A percentile compares a stretch with the other conserved stretches of the same genome.
phyloP scores from a whole-genome alignment of 1,140 invertebrate species.

The Metaphire vulgaris region DNA sequence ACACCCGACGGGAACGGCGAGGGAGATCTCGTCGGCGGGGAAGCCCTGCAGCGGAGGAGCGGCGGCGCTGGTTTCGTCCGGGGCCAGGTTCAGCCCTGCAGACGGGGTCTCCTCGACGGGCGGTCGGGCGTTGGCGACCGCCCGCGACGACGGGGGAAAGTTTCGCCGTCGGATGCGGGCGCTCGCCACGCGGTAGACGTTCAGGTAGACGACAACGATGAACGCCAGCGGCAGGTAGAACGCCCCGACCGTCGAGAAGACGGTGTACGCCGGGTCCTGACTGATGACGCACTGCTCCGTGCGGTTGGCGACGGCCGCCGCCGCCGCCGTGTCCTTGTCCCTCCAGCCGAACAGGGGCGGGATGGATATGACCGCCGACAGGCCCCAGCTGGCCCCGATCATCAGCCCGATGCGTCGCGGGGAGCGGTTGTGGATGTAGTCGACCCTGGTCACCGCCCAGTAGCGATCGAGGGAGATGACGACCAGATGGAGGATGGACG shows the following conservation, averaged over 20 bases:
- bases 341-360: conserved; percentile 66
- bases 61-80: too few species aligned
- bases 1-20: too few species aligned
- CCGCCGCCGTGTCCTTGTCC: conserved; percentile 33
- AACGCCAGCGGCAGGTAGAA: conserved; percentile 51
- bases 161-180: conserved; percentile 43
- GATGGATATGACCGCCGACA: conserved; percentile 76
- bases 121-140: too few species aligned
- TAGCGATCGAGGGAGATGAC: conserved; percentile 57
- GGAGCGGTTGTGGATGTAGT: conserved; percentile 84
- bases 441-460: conserved; percentile 58
- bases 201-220: conserved; percentile 50
- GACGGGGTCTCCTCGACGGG: too few species aligned
- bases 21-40: too few species aligned
- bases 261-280: conserved; percentile 47
- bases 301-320: conserved; percentile 34
- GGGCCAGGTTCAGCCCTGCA: too few species aligned
- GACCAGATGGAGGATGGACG: conserved; percentile 33
- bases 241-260: conserved; percentile 51
- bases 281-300: conserved; percentile 46
- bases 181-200: conserved; percentile 48
- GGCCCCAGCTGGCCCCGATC: conserved; percentile 80
- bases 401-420: conserved; percentile 72
- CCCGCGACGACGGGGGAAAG: too few species aligned
- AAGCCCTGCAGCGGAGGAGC: too few species aligned